Conservation (phyloP, 2,797 vertebrate genomes). For the Phyllotis vaccarum region DNA sequence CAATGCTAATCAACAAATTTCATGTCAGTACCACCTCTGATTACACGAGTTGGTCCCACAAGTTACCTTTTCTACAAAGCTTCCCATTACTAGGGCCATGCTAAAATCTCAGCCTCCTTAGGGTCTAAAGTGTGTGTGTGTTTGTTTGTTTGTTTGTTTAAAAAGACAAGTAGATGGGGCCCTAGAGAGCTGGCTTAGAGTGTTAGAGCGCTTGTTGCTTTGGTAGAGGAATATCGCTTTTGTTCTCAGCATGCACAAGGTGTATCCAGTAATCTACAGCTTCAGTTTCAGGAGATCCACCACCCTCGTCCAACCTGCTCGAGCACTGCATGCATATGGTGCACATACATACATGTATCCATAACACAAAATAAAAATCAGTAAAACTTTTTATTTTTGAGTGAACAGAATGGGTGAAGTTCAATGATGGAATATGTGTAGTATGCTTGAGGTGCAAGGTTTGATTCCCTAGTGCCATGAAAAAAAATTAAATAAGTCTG, state of each 20-base stretch:
- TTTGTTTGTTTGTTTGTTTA: not conserved
- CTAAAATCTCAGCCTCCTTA: slow-evolving; percentile 36
- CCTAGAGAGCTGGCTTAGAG: not conserved
- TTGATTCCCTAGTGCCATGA: not conserved
- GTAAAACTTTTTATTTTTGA: not conserved
- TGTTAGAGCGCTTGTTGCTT: too few species aligned
- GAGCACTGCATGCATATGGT: not conserved
- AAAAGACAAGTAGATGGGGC: not conserved
- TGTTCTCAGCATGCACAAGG: not conserved
- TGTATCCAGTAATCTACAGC: not conserved
- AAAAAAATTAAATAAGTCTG: not conserved
- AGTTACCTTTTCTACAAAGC: not conserved
- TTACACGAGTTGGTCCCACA: not conserved
- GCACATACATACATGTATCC: not conserved
- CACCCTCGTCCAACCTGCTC: not conserved
- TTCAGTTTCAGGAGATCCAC: not conserved
- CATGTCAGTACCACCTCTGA: not conserved
- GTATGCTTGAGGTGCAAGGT: not conserved
- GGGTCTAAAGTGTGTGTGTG: not conserved
- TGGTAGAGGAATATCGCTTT: not conserved
- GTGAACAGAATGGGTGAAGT: not conserved
- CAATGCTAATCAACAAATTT: not conserved
- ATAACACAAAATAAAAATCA: not conserved
- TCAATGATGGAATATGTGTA: not conserved
- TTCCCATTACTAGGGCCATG: not conserved